These are phyloP conservation scores for Chaetophractus vellerosus DNA, from an alignment of 2,797 vertebrate genomes.

Conservation along the genomic window DNA sequence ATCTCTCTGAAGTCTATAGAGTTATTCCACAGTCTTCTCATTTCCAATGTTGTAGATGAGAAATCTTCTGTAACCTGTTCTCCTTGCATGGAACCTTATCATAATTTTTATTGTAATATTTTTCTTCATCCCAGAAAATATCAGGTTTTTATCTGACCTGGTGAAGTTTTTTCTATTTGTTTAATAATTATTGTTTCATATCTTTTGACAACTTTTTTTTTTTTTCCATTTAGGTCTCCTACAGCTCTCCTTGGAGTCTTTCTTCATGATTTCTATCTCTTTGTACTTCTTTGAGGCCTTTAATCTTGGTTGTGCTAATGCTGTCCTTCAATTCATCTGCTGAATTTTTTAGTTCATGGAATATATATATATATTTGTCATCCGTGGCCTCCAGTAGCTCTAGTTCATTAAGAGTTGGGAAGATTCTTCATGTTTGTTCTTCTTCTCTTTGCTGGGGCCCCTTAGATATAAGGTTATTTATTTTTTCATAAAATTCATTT, in stretches of 20 bases:
- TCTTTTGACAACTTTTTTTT: background rate
- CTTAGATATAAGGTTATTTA: background rate
- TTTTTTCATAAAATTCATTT: too few relatives aligned
- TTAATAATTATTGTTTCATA: background rate
- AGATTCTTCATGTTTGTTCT: constrained; percentile 23
- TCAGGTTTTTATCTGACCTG: background rate
- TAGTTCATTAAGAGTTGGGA: background rate
- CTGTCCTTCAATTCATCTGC: background rate
- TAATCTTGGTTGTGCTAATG: background rate
- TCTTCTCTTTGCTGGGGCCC: background rate
- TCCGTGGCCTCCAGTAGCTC: background rate
- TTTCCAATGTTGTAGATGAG: background rate
- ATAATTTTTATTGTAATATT: background rate
- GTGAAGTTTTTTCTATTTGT: background rate
- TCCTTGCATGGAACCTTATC: background rate
- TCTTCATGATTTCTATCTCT: background rate
- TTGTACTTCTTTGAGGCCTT: background rate
- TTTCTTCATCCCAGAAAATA: background rate
- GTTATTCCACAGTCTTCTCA: background rate
- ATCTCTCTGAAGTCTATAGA: background rate
- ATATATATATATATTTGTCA: background rate
- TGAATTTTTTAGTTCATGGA: background rate
- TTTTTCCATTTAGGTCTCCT: background rate
- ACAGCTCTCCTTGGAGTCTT: background rate
- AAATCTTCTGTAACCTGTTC: background rate